These are phyloP conservation scores for Enteromius thamalakanensis DNA, from an alignment of 2,797 vertebrate genomes.

Conservation along the genomic window DNA sequence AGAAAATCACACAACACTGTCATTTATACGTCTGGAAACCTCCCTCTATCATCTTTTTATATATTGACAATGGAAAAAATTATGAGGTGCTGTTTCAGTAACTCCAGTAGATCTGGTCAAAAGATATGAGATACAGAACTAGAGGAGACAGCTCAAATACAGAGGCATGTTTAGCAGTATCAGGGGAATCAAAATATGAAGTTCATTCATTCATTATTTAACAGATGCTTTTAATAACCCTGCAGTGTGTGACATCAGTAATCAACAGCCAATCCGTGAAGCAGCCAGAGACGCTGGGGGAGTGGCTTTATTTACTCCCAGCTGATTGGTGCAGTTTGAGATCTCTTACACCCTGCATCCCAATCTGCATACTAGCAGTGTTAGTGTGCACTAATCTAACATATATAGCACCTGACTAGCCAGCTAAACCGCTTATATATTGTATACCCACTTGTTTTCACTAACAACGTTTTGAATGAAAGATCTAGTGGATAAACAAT, in stretches of 20 bases:
- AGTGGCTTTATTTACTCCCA: neutral
- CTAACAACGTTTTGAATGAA: too few relatives aligned
- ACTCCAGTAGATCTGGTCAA: too few relatives aligned
- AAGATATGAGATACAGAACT: neutral
- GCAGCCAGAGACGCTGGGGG: neutral
- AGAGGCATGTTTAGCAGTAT: neutral
- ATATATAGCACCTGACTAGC: neutral
- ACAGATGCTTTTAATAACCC: neutral
- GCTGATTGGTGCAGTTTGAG: neutral
- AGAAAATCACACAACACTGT: too few relatives aligned
- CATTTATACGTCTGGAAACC: too few relatives aligned
- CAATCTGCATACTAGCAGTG: too few relatives aligned
- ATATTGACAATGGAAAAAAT: too few relatives aligned
- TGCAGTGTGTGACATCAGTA: neutral
- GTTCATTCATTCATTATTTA: neutral
- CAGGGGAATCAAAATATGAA: neutral
- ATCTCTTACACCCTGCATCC: neutral
- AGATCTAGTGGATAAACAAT: too few relatives aligned
- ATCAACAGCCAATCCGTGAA: neutral
- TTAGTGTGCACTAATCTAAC: neutral
- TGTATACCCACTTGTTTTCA: too few relatives aligned
- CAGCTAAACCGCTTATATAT: neutral
- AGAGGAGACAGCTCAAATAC: neutral
- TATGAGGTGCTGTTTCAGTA: too few relatives aligned
- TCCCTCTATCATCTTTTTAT: too few relatives aligned